Evolutionary conservation across 2,888 invertebrate species (phyloP), one percentile per base, ranked within the genome.

Genomic region (Yponomeuta evonymella): DNA sequence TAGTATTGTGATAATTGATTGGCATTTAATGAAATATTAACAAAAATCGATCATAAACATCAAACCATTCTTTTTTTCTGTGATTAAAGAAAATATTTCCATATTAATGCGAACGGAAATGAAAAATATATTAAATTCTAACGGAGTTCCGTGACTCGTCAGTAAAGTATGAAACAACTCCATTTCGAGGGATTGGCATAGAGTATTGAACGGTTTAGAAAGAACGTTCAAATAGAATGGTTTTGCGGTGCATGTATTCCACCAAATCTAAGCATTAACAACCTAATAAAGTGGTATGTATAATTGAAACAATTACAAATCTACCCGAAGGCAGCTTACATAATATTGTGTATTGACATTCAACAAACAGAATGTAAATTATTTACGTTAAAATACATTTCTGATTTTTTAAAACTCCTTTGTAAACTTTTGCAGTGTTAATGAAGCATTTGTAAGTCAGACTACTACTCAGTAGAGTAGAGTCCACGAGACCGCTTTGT

Each of bases 61-160:
- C 70, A 70, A 70, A 70, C 12, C 9, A 33, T 12, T 23, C 73
- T 71, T 73, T 70, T 73, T 70, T 78, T 76, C 77, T 15, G 4
- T 78, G 80, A 82, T 81, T 79, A 79, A 82, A 82, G 81, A 83
- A 43, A 88, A 84, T 83, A 90, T 91, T 90, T 85, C 84, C 90
- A 91, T 91, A 89, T 89, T 91, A 90, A 91, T 91, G 80, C 86
- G 80, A 77, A 81, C 83, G 89, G 87, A 90, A 90, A 91, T 90
- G 89, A 91, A 91, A 91, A 90, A 90, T 91, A 87, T 90, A 91
- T 91, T 90, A 92, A 90, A 91, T 89, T 89, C 90, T 88, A 87
- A 87, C 88, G 80, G 82, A 85, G 85, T 85, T 85, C 86, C 91
- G 90, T 90, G 91, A 92, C 91, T 91, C 90, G 90, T 89, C 90